Evolutionary conservation across 2,888 invertebrate species (phyloP), one percentile per base, ranked within the genome.

Genomic region (Hemicrepidius hirtus): DNA sequence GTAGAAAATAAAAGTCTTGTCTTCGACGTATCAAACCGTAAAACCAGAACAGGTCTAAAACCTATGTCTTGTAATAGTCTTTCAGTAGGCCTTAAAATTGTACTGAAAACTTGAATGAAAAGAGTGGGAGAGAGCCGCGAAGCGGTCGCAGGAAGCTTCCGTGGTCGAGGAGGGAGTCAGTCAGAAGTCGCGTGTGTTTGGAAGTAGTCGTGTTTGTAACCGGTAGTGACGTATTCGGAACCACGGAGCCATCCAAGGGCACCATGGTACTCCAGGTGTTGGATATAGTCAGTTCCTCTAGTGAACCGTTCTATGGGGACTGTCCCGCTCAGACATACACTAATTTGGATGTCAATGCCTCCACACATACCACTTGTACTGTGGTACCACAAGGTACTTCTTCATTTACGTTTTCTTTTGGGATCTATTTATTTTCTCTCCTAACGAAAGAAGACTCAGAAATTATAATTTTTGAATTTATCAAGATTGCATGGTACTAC

Each of bases 201-300:
- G 76, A 80, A 76, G 77, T 78, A 74, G 79, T 80, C 69, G 81
- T 77, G 79, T 79, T 77, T 78, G 71, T 78, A 74, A 78, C 75
- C 75, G 77, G 74, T 78, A 75, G 75, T 74, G 71, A 76, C 77
- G 75, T 69, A 72, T 59, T 75, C 63, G 78, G 76, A 79, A 85
- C 81, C 81, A 86, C 85, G 87, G 87, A 87, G 83, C 85, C 87
- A 85, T 86, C 86, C 81, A 87, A 89, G 87, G 89, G 90, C 86
- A 88, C 88, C 86, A 93, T 93, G 93, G 92, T 93, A 86, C 90
- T 93, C 84, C 93, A 93, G 87, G 92, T 93, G 90, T 88, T 92
- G 83, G 90, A 90, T 85, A 87, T 89, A 80, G 88, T 90, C 82
- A 80, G 80, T 80, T 86, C 87, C 76, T 91, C 91, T 82, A 91